A percentile compares a stretch with the other conserved stretches of the same genome.
phyloP scores from a whole-genome alignment of 1,140 invertebrate species.

The Drosophila rufa region DNA sequence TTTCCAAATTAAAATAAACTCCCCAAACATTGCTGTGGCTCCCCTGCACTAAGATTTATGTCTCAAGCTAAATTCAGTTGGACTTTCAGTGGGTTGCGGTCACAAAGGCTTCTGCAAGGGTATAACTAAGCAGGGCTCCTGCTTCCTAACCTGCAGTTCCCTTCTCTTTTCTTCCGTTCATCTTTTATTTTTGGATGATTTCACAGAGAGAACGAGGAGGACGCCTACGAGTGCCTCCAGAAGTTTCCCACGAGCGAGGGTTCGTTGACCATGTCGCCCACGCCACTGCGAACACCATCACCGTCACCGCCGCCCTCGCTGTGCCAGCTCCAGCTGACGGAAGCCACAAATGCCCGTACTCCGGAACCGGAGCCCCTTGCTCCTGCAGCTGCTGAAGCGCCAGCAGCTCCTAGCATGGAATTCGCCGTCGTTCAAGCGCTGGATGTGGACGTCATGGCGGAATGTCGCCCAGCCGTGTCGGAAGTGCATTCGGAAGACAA shows the following conservation, averaged over 20 bases:
- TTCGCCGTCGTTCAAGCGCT: constrained; percentile 8
- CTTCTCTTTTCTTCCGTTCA: constrained; percentile 12
- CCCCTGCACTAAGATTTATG: neutral
- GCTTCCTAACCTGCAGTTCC: constrained; percentile 3
- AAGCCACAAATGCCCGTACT: constrained; percentile 70
- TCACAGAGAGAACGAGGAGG: constrained; percentile 61
- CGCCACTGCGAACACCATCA: constrained; percentile 31
- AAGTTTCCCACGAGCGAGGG: constrained; percentile 58
- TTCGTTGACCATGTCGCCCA: constrained; percentile 71
- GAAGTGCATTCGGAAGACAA: constrained; percentile 70
- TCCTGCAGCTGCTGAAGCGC: neutral
- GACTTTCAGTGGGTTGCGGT: neutral
- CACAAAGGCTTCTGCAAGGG: constrained; percentile 4
- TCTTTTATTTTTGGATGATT: constrained; percentile 6
- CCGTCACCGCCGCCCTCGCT: constrained; percentile 17
- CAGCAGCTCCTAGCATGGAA: constrained; percentile 6
- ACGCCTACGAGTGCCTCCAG: constrained; percentile 39
- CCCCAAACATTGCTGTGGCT: no score
- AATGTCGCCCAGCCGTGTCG: constrained; percentile 64
- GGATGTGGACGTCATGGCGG: constrained; percentile 12
- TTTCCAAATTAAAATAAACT: neutral
- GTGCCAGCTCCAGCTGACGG: constrained; percentile 40
- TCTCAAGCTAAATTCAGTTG: neutral
- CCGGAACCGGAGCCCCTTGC: constrained; percentile 49
- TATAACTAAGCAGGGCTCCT: neutral